Evolutionary conservation across 2,113 vertebrate genomes (phyloP).

Genomic region (Gobiocypris rarus): DNA sequence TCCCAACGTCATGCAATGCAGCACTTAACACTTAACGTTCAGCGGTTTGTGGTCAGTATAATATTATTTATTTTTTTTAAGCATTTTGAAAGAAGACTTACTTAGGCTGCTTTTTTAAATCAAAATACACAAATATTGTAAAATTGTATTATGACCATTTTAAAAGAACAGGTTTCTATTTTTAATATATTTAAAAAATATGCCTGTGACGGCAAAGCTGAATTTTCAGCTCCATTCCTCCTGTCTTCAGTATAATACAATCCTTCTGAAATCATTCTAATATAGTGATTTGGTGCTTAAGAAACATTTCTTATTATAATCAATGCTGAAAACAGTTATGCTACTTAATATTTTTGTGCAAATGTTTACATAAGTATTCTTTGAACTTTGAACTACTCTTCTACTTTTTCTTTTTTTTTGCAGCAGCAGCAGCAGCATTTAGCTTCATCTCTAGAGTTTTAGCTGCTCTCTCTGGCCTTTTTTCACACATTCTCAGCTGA

Average conservation of each 20-base stretch:
- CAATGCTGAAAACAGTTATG: not conserved
- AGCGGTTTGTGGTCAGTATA: no score
- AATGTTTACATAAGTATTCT: not conserved
- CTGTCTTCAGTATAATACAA: not conserved
- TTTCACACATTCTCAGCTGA: conserved; percentile 20
- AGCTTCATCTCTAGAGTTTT: no score
- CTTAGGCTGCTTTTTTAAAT: not conserved
- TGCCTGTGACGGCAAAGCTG: not conserved
- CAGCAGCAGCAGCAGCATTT: no score
- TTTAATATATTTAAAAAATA: not conserved
- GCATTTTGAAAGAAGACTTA: not conserved
- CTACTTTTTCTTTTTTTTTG: no score
- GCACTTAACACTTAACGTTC: no score
- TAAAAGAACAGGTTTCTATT: not conserved
- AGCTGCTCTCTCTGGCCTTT: not conserved
- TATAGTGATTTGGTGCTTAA: not conserved
- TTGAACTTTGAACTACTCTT: not conserved
- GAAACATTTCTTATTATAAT: not conserved
- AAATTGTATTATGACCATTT: not conserved
- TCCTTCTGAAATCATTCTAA: not conserved
- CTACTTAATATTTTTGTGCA: not conserved
- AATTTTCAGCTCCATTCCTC: not conserved
- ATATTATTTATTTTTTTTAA: no score
- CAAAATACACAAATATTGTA: not conserved
- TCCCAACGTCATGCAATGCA: no score